phyloP scores from a whole-genome alignment of 2,888 invertebrate species.

The Agonopterix subpropinquella region DNA sequence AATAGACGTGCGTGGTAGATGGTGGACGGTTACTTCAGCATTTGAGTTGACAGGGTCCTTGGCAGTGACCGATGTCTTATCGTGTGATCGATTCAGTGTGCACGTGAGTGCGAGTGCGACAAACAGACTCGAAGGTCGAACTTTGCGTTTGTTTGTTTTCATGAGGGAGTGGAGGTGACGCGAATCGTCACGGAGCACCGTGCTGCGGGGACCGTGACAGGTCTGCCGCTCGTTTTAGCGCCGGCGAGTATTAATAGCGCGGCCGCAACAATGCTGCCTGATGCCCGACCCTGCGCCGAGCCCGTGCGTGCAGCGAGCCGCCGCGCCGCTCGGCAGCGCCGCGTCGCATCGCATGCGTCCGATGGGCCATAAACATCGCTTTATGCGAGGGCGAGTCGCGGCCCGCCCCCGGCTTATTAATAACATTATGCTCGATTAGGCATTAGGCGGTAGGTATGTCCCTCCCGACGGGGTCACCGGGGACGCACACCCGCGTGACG shows the following conservation, averaged over 20 bases:
- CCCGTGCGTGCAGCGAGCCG: conserved; percentile 18
- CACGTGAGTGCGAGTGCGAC: too few relatives aligned
- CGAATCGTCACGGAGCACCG: neutral
- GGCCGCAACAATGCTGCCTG: conserved; percentile 18
- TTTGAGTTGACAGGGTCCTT: too few relatives aligned
- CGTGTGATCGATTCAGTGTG: too few relatives aligned
- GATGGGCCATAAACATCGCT: conserved; percentile 40
- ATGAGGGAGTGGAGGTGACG: neutral
- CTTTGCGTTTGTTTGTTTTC: neutral
- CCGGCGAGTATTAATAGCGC: conserved; percentile 27
- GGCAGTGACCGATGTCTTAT: too few relatives aligned
- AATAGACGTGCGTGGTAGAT: too few relatives aligned
- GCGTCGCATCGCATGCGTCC: conserved; percentile 32
- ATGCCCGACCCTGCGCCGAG: conserved; percentile 9
- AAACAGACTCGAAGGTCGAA: too few relatives aligned
- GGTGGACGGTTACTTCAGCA: too few relatives aligned
- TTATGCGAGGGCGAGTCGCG: conserved; percentile 40
- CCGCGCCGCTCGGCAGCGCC: neutral
- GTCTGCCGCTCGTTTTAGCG: conserved; percentile 18
- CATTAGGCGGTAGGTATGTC: conserved; percentile 18
- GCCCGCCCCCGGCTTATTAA: conserved; percentile 49
- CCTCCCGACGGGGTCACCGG: conserved; percentile 36
- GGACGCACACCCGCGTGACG: conserved; percentile 38
- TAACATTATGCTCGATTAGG: conserved; percentile 47
- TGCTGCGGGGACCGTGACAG: conserved; percentile 6